These are phyloP conservation scores for Teleogryllus occipitalis DNA, from an alignment of 1,140 invertebrate species.

Conservation along the genomic window DNA sequence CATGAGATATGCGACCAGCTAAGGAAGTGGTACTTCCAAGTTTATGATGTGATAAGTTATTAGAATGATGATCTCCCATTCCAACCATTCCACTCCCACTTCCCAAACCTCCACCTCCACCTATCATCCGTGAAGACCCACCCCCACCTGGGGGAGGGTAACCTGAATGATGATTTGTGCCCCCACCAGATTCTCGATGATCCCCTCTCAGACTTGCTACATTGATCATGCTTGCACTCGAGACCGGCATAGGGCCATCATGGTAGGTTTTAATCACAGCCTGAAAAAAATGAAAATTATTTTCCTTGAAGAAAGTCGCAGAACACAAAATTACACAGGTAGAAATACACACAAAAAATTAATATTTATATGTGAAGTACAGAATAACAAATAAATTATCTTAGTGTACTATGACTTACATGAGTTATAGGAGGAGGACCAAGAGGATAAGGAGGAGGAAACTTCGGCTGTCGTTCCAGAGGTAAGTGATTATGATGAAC, in stretches of 20 bases:
- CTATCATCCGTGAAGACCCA: neutral
- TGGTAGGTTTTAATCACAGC: slow-evolving; percentile 41
- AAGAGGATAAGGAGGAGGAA: neutral
- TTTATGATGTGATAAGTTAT: neutral
- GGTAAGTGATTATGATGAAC: neutral
- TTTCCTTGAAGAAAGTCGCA: too few species aligned
- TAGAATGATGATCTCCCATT: neutral
- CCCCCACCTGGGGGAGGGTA: neutral
- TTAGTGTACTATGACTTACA: neutral
- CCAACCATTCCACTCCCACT: slow-evolving; percentile 4
- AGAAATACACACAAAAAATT: too few species aligned
- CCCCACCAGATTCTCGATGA: neutral
- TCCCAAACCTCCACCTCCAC: slow-evolving; percentile 3
- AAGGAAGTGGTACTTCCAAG: neutral
- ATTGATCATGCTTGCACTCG: slow-evolving; percentile 37
- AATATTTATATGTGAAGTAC: too few species aligned
- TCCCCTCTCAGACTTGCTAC: slow-evolving; percentile 22
- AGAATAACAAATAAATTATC: too few species aligned
- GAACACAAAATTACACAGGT: too few species aligned
- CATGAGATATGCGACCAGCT: neutral
- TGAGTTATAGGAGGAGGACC: neutral
- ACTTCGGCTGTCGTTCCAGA: slow-evolving; percentile 9
- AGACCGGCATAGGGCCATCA: slow-evolving; percentile 37
- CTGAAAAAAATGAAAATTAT: slow-evolving; percentile 28
- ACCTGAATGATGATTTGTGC: neutral